Percentiles rank a stretch among this genome's conserved stretches.
These are phyloP conservation scores for Rhinichthys klamathensis DNA, from an alignment of 2,113 vertebrate species.

Conservation along the genomic window DNA sequence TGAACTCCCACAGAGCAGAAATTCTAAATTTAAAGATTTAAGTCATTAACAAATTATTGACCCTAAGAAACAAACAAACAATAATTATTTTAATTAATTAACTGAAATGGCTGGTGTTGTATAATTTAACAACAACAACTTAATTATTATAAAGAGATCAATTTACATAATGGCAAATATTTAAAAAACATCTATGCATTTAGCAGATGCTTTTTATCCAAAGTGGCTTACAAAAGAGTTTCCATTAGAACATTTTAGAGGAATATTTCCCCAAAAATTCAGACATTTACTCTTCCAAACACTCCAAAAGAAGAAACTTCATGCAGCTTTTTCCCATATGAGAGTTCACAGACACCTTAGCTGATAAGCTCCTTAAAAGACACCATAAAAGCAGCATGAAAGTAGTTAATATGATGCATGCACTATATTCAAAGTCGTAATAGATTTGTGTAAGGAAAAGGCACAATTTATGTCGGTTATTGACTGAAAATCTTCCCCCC, in stretches of 20 bases:
- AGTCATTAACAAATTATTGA: conserved; percentile 37
- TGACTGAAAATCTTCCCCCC: neutral
- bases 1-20: conserved; percentile 15
- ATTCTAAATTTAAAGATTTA: conserved; percentile 36
- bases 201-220: neutral
- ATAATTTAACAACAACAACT: neutral
- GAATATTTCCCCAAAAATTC: too few relatives aligned
- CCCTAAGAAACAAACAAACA: conserved; percentile 39
- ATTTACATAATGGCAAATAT: neutral
- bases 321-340: neutral
- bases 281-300: too few relatives aligned
- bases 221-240: neutral
- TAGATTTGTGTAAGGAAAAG: neutral
- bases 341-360: neutral
- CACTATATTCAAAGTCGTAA: neutral
- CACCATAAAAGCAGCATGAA: neutral
- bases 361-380: neutral
- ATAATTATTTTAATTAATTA: conserved; percentile 38
- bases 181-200: neutral
- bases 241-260: neutral
- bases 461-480: neutral
- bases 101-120: neutral
- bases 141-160: neutral
- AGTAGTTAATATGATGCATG: neutral
- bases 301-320: neutral